These are phyloP conservation scores for Drosophila elegans DNA, from an alignment of 1,140 invertebrate genomes.

Conservation along the genomic window DNA sequence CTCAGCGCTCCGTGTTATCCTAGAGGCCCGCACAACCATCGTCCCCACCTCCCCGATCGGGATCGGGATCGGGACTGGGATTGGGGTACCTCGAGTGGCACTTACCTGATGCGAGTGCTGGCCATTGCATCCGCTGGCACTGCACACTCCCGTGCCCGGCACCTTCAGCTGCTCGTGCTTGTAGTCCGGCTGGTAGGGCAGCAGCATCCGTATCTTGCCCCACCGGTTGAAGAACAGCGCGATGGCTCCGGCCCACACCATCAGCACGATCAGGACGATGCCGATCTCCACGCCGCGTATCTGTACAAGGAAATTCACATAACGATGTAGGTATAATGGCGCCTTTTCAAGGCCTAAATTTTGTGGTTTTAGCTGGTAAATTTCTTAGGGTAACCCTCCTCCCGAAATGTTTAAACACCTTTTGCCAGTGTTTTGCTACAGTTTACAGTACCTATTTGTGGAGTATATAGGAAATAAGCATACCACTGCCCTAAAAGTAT, in stretches of 20 bases:
- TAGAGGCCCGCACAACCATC: conserved; percentile 27
- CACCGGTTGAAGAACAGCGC: conserved; percentile 95
- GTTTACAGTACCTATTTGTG: too few species aligned
- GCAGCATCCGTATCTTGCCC: conserved; percentile 96
- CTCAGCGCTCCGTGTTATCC: conserved; percentile 7
- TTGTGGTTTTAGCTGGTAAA: too few species aligned
- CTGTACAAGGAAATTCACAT: conserved; percentile 73
- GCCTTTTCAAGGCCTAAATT: too few species aligned
- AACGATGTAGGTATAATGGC: too few species aligned
- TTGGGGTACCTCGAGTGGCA: neutral
- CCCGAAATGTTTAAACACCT: too few species aligned
- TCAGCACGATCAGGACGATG: conserved; percentile 93
- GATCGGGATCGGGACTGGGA: neutral
- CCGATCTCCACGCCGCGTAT: conserved; percentile 94
- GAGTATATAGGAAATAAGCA: too few species aligned
- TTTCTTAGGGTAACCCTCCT: too few species aligned
- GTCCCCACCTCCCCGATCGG: conserved; percentile 1
- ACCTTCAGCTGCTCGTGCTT: conserved; percentile 93
- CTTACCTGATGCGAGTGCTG: conserved; percentile 85
- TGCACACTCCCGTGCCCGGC: conserved; percentile 90
- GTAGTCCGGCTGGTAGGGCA: conserved; percentile 96
- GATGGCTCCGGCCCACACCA: conserved; percentile 95
- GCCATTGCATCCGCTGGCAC: conserved; percentile 86
- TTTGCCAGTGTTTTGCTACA: too few species aligned
- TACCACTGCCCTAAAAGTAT: too few species aligned